These are phyloP conservation scores for Marronus borbonicus DNA, from an alignment of 2,888 invertebrate species.

Conservation along the genomic window DNA sequence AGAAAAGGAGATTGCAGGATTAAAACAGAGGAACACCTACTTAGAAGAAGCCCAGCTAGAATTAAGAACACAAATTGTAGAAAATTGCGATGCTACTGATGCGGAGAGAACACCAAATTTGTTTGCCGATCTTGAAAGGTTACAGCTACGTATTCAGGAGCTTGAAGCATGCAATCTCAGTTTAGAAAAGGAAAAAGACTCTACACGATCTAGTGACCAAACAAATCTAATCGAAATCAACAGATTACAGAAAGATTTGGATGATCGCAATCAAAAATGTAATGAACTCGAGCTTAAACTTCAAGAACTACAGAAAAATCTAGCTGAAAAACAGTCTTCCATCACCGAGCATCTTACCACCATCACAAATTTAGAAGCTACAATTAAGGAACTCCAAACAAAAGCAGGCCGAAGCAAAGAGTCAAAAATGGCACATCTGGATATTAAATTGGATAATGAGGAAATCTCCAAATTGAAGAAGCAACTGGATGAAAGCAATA, in stretches of 20 bases:
- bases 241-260: slow-evolving; percentile 22
- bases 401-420: slow-evolving; percentile 73
- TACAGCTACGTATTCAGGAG: slow-evolving; percentile 52
- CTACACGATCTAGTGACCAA: slow-evolving; percentile 22
- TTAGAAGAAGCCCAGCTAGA: slow-evolving; percentile 58
- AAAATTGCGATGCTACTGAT: slow-evolving; percentile 6
- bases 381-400: slow-evolving; percentile 67
- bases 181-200: not conserved
- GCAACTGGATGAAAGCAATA: slow-evolving; percentile 83
- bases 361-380: slow-evolving; percentile 50
- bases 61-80: slow-evolving; percentile 60
- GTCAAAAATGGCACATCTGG: slow-evolving; percentile 62
- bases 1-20: slow-evolving; percentile 67
- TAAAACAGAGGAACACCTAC: slow-evolving; percentile 68
- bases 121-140: slow-evolving; percentile 41
- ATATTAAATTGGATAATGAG: slow-evolving; percentile 60
- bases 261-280: slow-evolving; percentile 47
- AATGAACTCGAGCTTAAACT: slow-evolving; percentile 49
- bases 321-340: slow-evolving; percentile 49
- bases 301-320: slow-evolving; percentile 52
- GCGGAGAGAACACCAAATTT: not conserved
- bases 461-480: slow-evolving; percentile 75
- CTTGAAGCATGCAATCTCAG: slow-evolving; percentile 47
- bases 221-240: slow-evolving; percentile 35
- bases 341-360: slow-evolving; percentile 56